Base-by-base conservation (phyloP, 2,888 invertebrate genomes). In the Epistrophe grossulariae region DNA sequence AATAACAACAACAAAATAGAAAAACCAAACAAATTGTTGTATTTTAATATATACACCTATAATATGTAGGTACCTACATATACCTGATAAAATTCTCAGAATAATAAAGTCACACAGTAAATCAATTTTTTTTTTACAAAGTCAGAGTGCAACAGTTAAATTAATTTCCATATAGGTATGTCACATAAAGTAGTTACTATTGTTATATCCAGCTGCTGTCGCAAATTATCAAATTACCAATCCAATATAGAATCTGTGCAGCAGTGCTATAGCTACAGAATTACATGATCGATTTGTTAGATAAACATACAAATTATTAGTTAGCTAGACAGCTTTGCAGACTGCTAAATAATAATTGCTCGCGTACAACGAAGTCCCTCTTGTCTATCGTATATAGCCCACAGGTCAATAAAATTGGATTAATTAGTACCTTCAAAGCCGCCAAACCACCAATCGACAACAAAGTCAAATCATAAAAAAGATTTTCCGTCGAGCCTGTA, bases 251-350 rank as follows among this genome's bases (percentile, higher is more conserved):
- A 80, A 74, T 68, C 52, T 52, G 43, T 66, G 59, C 50, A n/a
- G n/a, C 3, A 24, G 3, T 24, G 24, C 24, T 48, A 10, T 48
- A 15, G n/a, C n/a, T n/a, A n/a, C 7, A 24, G 28, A 24, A 24
- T 66, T 76, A 76, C 84, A 59, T 84, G 38, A 76, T 10, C 11
- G 15, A 24, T 55, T 35, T 72, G 45, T 13, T 40, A 62, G 15
- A n/a, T 11, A 70, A 40, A 43, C 17, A 24, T 31, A 9, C 35
- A 70, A 82, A 78, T 85, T 68, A 73, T 70, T 40, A 57, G 73
- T 73, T 64, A 68, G 55, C 81, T 48, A 85, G 85, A 85, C 82
- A 85, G 60, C n/a, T 64, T 52, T 57, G 43, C 73, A 81, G 78
- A 82, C 77, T 68, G 11, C 68, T 74, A n/a, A 24, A 5, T 68